phyloP scores from a whole-genome alignment of 2,113 vertebrate species.

The Asarcornis scutulata region DNA sequence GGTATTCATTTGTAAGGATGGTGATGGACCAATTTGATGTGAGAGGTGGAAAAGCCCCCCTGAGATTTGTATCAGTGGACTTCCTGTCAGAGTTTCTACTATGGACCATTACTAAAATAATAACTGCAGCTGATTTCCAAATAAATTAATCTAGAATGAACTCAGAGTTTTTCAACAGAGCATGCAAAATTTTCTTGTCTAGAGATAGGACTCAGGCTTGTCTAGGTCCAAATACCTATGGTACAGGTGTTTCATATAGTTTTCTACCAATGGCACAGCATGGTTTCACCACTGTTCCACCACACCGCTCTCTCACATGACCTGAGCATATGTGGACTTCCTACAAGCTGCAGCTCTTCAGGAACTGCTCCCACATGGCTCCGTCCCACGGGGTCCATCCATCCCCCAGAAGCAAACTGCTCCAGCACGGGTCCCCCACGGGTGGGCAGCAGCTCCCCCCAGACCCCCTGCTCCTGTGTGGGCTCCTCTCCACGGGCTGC shows the following conservation, averaged over 20 bases:
- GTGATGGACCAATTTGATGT: neutral
- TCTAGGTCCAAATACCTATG: neutral
- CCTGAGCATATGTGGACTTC: no score
- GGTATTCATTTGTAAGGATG: neutral
- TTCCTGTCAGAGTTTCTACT: neutral
- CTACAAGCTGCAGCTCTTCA: neutral
- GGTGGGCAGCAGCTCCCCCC: neutral
- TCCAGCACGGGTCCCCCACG: neutral
- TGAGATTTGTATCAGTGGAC: neutral
- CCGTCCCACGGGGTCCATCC: neutral
- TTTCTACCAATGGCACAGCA: neutral
- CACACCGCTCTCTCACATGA: neutral
- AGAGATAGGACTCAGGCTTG: neutral
- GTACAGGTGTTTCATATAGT: neutral
- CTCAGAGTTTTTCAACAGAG: neutral
- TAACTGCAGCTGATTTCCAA: neutral
- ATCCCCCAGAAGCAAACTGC: no score
- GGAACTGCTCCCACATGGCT: neutral
- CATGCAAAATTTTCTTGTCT: neutral
- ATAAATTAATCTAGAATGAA: neutral
- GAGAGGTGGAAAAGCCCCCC: accelerated
- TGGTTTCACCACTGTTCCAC: neutral
- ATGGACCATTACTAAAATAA: neutral
- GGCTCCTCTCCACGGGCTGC: neutral
- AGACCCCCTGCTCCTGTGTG: neutral